Conservation (phyloP, 1,140 invertebrate species). For the Macrocentrus cingulum region DNA sequence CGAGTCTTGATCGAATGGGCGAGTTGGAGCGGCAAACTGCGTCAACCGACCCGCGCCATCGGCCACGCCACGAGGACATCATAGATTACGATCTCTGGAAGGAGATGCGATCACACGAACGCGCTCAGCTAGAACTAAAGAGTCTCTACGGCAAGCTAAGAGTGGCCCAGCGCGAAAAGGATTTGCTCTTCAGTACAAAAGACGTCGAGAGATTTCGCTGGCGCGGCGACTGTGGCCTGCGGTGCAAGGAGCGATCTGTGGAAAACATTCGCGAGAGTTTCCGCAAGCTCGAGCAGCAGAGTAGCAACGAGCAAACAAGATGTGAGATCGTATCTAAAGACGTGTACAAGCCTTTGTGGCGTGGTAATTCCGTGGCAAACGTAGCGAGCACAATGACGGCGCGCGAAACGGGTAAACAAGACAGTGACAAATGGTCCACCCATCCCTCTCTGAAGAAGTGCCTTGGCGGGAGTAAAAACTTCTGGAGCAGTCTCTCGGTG, state of each 20-base stretch:
- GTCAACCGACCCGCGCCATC: constrained; percentile 67
- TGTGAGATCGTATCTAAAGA: constrained; percentile 62
- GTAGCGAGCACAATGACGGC: constrained; percentile 69
- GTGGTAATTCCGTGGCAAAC: constrained; percentile 77
- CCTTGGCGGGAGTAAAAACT: constrained; percentile 69
- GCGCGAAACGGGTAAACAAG: constrained; percentile 26
- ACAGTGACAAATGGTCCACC: constrained; percentile 36
- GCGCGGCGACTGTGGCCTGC: constrained; percentile 74
- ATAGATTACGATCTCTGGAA: constrained; percentile 88
- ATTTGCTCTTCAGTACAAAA: constrained; percentile 77
- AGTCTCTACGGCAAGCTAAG: constrained; percentile 77
- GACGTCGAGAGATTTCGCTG: constrained; percentile 72
- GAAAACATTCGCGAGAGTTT: constrained; percentile 80
- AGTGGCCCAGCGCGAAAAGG: constrained; percentile 77
- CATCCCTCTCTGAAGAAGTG: constrained; percentile 52
- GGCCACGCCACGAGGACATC: constrained; percentile 73
- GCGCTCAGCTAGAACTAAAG: constrained; percentile 79
- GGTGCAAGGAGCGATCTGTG: constrained; percentile 83
- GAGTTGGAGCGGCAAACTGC: constrained; percentile 78
- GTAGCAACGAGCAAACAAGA: constrained; percentile 53
- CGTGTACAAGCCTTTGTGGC: constrained; percentile 78
- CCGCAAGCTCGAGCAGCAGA: constrained; percentile 59
- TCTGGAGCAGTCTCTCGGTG: constrained; percentile 82
- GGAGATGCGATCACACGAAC: constrained; percentile 74
- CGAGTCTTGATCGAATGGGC: constrained; percentile 80